These are phyloP conservation scores for Lagria hirta DNA, from an alignment of 2,888 invertebrate species.

Conservation along the genomic window DNA sequence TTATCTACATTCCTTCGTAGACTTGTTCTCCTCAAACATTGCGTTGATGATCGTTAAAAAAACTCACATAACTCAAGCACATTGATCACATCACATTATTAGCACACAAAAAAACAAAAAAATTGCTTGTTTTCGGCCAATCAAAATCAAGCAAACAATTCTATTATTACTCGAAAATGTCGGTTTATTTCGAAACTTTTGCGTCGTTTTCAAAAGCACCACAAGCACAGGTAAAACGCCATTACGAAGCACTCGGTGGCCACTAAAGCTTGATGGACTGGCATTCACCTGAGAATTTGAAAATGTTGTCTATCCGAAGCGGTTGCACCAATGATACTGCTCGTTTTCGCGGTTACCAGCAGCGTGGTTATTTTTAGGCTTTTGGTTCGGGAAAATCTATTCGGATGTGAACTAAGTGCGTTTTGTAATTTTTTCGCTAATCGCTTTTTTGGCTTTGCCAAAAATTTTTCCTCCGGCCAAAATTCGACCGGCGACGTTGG, in stretches of 20 bases:
- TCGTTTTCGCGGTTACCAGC: slow-evolving; percentile 12
- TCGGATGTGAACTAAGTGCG: slow-evolving; percentile 4
- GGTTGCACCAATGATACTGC: slow-evolving; percentile 15
- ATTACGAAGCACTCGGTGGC: slow-evolving; percentile 18
- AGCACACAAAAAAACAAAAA: slow-evolving; percentile 5
- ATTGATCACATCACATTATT: slow-evolving; percentile 16
- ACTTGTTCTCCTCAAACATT: slow-evolving; percentile 12
- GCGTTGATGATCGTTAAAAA: slow-evolving; percentile 4
- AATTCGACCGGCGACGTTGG: slow-evolving; percentile 1
- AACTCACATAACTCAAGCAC: slow-evolving; percentile 17
- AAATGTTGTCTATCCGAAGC: slow-evolving; percentile 5
- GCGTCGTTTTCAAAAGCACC: slow-evolving; percentile 11
- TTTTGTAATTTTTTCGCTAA: slow-evolving; percentile 6
- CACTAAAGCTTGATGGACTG: slow-evolving; percentile 19
- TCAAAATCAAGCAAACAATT: slow-evolving; percentile 5
- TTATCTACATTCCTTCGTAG: slow-evolving; percentile 20
- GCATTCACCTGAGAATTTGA: slow-evolving; percentile 19
- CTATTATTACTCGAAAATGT: slow-evolving; percentile 12
- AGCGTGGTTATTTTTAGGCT: slow-evolving; percentile 14
- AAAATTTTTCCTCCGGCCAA: no score
- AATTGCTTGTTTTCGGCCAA: background rate
- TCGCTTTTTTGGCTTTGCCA: no score
- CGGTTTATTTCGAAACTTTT: slow-evolving; percentile 13
- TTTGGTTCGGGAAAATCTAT: slow-evolving; percentile 12
- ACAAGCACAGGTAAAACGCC: slow-evolving; percentile 18